phyloP scores from a whole-genome alignment of 2,113 vertebrate species.

The Malurus alboscapulatus region DNA sequence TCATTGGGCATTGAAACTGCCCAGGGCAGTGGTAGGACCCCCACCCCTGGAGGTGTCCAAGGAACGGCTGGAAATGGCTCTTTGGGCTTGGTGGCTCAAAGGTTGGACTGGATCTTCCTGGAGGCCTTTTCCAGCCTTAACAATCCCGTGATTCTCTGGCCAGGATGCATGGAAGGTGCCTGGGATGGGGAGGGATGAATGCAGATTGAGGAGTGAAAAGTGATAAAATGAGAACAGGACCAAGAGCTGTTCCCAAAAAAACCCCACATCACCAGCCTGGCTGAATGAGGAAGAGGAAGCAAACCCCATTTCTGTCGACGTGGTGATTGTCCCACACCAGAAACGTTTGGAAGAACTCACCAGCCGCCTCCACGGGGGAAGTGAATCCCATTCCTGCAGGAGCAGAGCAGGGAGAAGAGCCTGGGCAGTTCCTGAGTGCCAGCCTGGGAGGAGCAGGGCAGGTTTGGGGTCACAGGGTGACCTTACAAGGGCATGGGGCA shows the following conservation, averaged over 20 bases:
- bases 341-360: neutral
- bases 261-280: neutral
- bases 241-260: neutral
- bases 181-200: neutral
- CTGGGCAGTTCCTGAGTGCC: neutral
- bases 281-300: neutral
- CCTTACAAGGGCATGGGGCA: rapidly evolving
- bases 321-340: neutral
- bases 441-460: neutral
- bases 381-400: neutral
- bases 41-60: neutral
- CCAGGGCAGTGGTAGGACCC: neutral
- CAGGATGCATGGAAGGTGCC: neutral
- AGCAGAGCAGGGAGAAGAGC: neutral
- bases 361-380: neutral
- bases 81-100: neutral
- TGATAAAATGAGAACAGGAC: neutral
- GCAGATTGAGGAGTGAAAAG: neutral
- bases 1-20: neutral
- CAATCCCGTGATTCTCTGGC: rapidly evolving
- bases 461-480: neutral
- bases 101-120: rapidly evolving
- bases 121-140: neutral
- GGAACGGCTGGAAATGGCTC: rapidly evolving
- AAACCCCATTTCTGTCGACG: neutral